A percentile compares a stretch with the other conserved stretches of the same genome.
phyloP scores from a whole-genome alignment of 2,888 invertebrate genomes.

The Synanthedon myopaeformis region DNA sequence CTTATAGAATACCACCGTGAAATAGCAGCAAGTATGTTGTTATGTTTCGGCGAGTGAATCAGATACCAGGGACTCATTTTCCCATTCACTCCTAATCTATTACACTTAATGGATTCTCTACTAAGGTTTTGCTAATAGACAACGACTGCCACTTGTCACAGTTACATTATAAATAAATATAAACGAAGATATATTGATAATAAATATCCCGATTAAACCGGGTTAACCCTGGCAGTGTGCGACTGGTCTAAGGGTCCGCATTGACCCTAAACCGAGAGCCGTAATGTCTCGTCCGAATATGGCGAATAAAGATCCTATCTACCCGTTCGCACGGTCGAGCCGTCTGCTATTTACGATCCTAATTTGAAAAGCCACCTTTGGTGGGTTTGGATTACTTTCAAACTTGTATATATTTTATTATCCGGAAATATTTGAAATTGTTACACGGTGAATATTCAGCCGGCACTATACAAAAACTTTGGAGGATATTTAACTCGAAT shows the following conservation, averaged over 20 bases:
- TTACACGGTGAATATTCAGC: not conserved
- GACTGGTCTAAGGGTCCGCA: slow-evolving; percentile 23
- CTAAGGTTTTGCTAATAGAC: too few species aligned
- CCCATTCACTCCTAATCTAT: too few species aligned
- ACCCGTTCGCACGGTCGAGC: slow-evolving; percentile 42
- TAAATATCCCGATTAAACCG: not conserved
- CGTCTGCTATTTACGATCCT: slow-evolving; percentile 21
- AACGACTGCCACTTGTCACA: too few species aligned
- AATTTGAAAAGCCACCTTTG: slow-evolving; percentile 4
- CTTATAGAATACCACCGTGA: too few species aligned
- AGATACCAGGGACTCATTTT: too few species aligned
- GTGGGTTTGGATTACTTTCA: not conserved
- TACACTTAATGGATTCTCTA: too few species aligned
- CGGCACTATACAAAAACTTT: too few species aligned
- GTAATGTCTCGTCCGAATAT: slow-evolving; percentile 38
- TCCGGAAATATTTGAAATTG: not conserved
- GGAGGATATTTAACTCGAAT: too few species aligned
- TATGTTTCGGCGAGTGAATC: too few species aligned
- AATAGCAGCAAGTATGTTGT: too few species aligned
- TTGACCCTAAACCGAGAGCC: slow-evolving; percentile 40
- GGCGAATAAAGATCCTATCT: slow-evolving; percentile 44
- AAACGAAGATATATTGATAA: too few species aligned
- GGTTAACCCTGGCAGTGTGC: not conserved
- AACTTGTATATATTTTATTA: not conserved
- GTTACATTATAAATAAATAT: too few species aligned